Conservation (phyloP, 2,797 vertebrate species). For the Uromys caudimaculatus region DNA sequence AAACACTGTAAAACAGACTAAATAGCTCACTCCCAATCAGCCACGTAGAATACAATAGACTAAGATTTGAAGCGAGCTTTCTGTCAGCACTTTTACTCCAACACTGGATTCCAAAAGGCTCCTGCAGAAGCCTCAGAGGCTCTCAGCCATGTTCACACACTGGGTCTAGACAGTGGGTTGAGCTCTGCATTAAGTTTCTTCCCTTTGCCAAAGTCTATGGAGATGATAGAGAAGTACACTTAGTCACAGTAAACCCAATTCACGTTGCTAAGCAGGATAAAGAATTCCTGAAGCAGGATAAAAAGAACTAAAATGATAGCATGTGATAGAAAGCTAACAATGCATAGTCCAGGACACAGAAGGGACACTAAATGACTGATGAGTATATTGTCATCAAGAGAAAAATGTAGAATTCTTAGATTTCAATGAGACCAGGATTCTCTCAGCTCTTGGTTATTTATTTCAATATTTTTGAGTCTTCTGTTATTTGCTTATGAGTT, state of each 20-base stretch:
- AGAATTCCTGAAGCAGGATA: background rate
- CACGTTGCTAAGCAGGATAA: no score
- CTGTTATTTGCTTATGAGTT: background rate
- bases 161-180: no score
- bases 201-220: background rate
- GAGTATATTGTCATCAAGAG: background rate
- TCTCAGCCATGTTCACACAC: background rate
- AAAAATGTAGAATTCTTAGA: background rate
- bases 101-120: background rate
- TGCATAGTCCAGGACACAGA: accelerated
- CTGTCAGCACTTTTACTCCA: background rate
- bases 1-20: background rate
- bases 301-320: background rate
- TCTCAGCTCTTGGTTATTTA: background rate
- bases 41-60: background rate
- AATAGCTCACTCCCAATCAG: background rate
- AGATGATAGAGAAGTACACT: no score
- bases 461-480: background rate
- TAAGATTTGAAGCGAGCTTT: background rate
- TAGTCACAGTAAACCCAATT: no score
- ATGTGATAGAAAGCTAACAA: background rate
- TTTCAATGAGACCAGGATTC: background rate
- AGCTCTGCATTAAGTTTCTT: background rate
- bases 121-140: background rate
- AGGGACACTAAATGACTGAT: background rate